These are phyloP conservation scores for Aldrovandia affinis DNA, from an alignment of 2,797 vertebrate genomes.

Conservation along the genomic window DNA sequence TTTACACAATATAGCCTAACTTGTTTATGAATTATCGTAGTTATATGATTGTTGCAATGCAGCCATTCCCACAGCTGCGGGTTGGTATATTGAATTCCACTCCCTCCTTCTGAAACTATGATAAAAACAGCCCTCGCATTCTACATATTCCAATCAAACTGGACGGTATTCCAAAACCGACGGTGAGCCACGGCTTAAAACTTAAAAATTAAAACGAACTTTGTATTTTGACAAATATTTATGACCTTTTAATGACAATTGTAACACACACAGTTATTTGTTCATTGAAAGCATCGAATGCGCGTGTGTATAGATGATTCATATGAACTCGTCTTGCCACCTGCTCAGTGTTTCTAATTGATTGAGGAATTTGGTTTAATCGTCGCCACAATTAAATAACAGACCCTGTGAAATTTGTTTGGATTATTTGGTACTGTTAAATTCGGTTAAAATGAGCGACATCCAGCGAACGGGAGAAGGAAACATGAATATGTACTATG, in stretches of 20 bases:
- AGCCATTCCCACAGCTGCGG: not conserved
- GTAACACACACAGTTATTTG: too few relatives aligned
- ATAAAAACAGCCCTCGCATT: not conserved
- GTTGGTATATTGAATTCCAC: not conserved
- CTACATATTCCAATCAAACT: not conserved
- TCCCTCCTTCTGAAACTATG: not conserved
- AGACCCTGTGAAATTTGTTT: too few relatives aligned
- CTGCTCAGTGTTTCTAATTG: not conserved
- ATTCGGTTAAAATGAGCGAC: not conserved
- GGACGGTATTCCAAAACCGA: slow-evolving; percentile 9
- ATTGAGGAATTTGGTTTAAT: not conserved
- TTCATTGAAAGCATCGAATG: too few relatives aligned
- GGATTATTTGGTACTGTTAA: too few relatives aligned
- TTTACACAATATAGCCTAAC: not conserved
- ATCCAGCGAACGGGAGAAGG: not conserved
- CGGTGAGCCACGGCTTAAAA: slow-evolving; percentile 1
- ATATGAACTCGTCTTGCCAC: not conserved
- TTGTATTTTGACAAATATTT: too few relatives aligned
- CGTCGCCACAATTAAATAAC: not conserved
- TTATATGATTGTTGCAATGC: not conserved
- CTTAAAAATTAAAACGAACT: too few relatives aligned
- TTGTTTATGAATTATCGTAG: not conserved
- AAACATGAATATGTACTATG: too few relatives aligned
- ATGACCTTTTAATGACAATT: too few relatives aligned
- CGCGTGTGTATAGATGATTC: not conserved